phyloP scores from a whole-genome alignment of 2,888 invertebrate genomes.

The Pyrocoelia pectoralis region DNA sequence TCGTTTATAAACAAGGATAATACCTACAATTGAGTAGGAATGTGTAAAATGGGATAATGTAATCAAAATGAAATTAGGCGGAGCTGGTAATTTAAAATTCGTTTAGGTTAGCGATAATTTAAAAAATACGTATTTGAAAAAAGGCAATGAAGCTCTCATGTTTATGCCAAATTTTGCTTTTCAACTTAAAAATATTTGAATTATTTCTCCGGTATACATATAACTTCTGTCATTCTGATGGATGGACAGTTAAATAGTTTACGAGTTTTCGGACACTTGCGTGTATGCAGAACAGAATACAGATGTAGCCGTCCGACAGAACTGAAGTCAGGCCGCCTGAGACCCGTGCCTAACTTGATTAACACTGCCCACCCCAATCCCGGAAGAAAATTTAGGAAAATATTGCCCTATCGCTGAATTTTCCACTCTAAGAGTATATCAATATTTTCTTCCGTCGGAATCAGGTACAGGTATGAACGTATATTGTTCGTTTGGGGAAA shows the following conservation, averaged over 20 bases:
- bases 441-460: conserved; percentile 41
- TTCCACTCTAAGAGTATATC: conserved; percentile 33
- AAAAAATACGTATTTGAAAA: background rate
- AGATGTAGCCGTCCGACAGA: conserved; percentile 43
- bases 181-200: conserved; percentile 17
- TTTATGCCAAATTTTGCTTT: conserved; percentile 19
- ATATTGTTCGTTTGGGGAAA: conserved; percentile 43
- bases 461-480: conserved; percentile 41
- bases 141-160: background rate
- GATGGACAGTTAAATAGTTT: conserved; percentile 47
- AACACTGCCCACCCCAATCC: conserved; percentile 43
- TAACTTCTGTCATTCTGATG: conserved; percentile 45
- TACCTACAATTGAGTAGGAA: too few relatives aligned
- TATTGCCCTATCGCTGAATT: conserved; percentile 26
- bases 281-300: conserved; percentile 37
- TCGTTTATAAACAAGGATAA: too few relatives aligned
- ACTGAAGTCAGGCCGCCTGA: conserved; percentile 49
- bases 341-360: conserved; percentile 47
- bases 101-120: background rate
- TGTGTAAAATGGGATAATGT: too few relatives aligned
- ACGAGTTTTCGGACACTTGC: conserved; percentile 41
- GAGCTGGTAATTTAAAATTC: background rate
- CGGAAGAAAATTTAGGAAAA: conserved; percentile 43
- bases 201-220: conserved; percentile 30
- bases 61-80: too few relatives aligned